Evolutionary conservation across 2,113 vertebrate species (phyloP), one percentile per base, ranked within the genome.

Genomic region (Notechis scutatus): DNA sequence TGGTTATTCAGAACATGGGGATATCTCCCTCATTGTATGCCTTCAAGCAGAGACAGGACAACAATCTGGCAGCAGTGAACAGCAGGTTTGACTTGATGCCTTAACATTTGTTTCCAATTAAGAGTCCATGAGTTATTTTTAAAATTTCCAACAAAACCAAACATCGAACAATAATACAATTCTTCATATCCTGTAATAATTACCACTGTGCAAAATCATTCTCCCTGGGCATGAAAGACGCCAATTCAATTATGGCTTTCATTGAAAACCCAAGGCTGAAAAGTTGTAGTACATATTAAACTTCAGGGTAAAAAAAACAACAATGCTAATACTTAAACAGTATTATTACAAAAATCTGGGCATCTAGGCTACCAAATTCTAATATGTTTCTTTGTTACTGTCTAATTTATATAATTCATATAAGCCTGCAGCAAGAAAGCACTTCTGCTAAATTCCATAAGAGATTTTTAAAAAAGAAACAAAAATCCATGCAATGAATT

Each of bases 401-500:
- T 97, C 97, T 97, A 97, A 98, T 98, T 98, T 97, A 97, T 97
- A 97, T 97, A 97, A 98, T 98, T 97, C 98, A 97, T 98, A 97
- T 97, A 97, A 97, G 97, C 97, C 98, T 90, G 93, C 93, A 98
- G 98, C 97, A 96, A 97, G 97, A 97, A 94, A 95, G 97, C 98
- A 98, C 97, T 97, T 97, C 96, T 95, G 97, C 97, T 97, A 97
- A 97, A 98, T 98, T 98, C 97, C 96, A 97, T 98, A 97, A 96
- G 29, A 56, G 20, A 56, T 29, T 29, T 26, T 98, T 11, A 2
- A 52, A 52, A 5, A 57, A 57, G 47, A 5, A 98, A 95, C 97
- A 95, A 96, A 94, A 94, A 97, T 97, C 95, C 97, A 97, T 96
- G 97, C 96, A 96, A 96, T 97, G 97, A 97, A 97, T 97, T 96